phyloP scores from a whole-genome alignment of 1,140 invertebrate genomes.

The Contarinia nasturtii region DNA sequence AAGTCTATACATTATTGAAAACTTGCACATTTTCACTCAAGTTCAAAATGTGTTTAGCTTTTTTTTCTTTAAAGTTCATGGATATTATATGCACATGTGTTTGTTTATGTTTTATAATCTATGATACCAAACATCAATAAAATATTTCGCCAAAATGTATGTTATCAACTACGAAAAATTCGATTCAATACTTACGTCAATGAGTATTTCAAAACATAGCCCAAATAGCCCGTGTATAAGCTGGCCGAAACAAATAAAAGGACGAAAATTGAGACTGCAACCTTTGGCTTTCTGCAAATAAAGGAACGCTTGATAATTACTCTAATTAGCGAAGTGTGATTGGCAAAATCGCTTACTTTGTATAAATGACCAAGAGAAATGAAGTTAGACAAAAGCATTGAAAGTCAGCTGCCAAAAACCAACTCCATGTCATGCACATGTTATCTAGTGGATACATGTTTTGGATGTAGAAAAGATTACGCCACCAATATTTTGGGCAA shows the following conservation, averaged over 20 bases:
- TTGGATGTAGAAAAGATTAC: constrained; percentile 34
- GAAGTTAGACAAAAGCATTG: constrained; percentile 40
- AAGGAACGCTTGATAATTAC: neutral
- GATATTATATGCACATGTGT: too few relatives aligned
- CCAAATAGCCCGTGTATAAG: neutral
- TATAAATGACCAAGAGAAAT: constrained; percentile 25
- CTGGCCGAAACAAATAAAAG: constrained; percentile 2
- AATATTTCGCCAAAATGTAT: neutral
- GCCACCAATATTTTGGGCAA: constrained; percentile 33
- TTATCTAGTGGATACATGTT: constrained; percentile 26
- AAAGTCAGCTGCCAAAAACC: constrained; percentile 59
- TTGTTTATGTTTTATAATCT: too few relatives aligned
- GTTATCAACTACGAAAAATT: neutral
- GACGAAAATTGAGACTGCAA: constrained; percentile 1
- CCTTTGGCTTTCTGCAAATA: constrained; percentile 1
- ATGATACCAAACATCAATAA: too few relatives aligned
- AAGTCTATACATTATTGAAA: neutral
- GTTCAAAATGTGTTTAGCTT: too few relatives aligned
- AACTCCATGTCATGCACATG: constrained; percentile 53
- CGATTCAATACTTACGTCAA: neutral
- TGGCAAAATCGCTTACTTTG: constrained; percentile 20
- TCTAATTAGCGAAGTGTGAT: neutral
- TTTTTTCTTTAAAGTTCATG: too few relatives aligned
- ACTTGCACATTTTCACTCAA: neutral
- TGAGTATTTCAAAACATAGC: neutral